Evolutionary conservation across 2,113 vertebrate genomes (phyloP), one percentile per base, ranked within the genome.

Genomic region (Hippocampus guttulatus): DNA sequence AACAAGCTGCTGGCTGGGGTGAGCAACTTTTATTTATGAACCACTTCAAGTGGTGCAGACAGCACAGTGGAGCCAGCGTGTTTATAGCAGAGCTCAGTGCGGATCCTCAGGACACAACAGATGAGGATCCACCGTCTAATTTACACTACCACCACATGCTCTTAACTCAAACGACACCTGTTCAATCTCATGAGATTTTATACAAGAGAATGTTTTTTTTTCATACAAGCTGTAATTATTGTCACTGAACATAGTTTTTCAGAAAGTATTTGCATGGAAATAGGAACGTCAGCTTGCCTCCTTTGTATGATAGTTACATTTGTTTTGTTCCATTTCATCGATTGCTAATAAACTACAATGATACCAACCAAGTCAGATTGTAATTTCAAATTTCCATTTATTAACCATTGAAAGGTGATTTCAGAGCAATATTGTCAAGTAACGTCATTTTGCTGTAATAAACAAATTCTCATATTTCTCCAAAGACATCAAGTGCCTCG

Each of bases 21-120:
- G 76, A 82, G 71, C 77, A 79, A 69, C 23, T 58, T 79, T 82
- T 81, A 77, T 90, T 87, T 83, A 91, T 91, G 88, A 89, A 74
- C 74, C 82, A 81, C 85, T 89, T 82, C 67, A 86, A 68, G 49
- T 81, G 45, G 67, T 75, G 83, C 80, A 82, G 88, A 88, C 85
- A 85, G 83, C 82, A 65, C 75, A 74, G 81, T 73, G 81, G 75
- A 86, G 85, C 80, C 65, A 15, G 51, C 9, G 16, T 87, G 85
- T 88, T 88, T 85, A 89, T 69, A 74, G 67, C 75, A 78, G 7
- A 72, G 71, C 79, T 86, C 82, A 79, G 69, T 73, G 41, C 4
- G 75, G 75, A 67, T 73, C 77, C 77, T 81, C 70, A 61, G 78
- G 69, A 84, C 68, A 76, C 62, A 80, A 84, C 71, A 78, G 80